Percentiles rank a stretch among this genome's conserved stretches.
Evolutionary conservation across 1,140 invertebrate species (phyloP).

Genomic region (Adoxophyes honmai): DNA sequence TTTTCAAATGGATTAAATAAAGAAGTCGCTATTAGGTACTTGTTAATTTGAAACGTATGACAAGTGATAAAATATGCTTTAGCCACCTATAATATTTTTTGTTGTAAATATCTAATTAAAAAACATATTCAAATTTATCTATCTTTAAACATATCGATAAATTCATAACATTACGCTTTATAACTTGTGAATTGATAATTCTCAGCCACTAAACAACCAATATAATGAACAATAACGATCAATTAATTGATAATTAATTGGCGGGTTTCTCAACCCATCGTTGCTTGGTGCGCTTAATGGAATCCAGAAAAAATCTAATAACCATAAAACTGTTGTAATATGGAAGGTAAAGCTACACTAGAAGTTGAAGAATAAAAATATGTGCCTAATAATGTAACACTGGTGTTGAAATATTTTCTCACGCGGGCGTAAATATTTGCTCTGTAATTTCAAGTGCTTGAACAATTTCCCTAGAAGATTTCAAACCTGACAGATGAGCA

Average conservation of each 20-base stretch:
- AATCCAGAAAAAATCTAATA: not conserved
- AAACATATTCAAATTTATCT: no score
- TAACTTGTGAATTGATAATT: not conserved
- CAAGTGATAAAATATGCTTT: no score
- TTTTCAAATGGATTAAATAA: no score
- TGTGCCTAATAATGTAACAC: no score
- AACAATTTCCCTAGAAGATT: no score
- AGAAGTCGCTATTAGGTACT: no score
- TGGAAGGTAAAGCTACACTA: not conserved
- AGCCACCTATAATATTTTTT: no score
- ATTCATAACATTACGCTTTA: not conserved
- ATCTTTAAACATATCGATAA: not conserved
- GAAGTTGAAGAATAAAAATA: not conserved
- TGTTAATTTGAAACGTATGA: no score
- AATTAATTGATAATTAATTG: conserved; percentile 40
- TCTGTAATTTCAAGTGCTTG: no score
- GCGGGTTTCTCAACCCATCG: conserved; percentile 19
- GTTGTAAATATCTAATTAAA: no score
- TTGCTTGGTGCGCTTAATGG: not conserved
- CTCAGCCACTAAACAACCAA: conserved; percentile 13
- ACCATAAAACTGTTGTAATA: conserved; percentile 3
- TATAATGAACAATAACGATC: conserved; percentile 24
- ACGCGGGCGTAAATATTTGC: not conserved
- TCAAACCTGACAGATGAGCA: no score
- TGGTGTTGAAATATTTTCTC: not conserved